Evolutionary conservation across 2,797 vertebrate genomes (phyloP), one percentile per base, ranked within the genome.

Genomic region (Poecilia wingei): DNA sequence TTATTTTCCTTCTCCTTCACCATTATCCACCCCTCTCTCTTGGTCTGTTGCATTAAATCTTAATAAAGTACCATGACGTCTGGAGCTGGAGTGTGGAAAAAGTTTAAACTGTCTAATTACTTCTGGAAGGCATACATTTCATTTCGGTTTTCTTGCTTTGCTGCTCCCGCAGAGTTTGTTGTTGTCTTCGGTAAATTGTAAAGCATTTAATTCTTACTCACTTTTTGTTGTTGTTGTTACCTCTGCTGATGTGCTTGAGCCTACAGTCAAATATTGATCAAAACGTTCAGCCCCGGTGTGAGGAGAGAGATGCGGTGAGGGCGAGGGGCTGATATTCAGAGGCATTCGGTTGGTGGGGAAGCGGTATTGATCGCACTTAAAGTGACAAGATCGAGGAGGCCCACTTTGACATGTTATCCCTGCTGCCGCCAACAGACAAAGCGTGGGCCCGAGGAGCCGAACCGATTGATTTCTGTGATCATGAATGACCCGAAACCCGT

Each of bases 341-440:
- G 86, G 82, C 74, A 33, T 89, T 89, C 64, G 72, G 83, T 84
- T 49, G 78, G 82, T 83, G 77, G 86, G 88, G 86, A 92, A 93
- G 88, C 87, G 74, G 79, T 93, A 95, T 95, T 92, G 95, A 96
- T 95, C 89, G 92, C 86, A 84, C 88, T 91, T 92, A 94, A 93
- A 94, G 88, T 91, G 93, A 93, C 92, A 93, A 94, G 91, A 96
- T 93, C 91, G 95, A 95, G 91, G 89, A 94, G 94, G 81, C 87
- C 86, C 84, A 81, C 91, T 91, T 87, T 87, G 93, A 94, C 92
- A 91, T 80, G 88, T 92, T 94, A 89, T 91, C 90, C 92, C 86
- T 79, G 92, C 89, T 91, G 89, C 93, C 69, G 77, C 84, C 91
- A 83, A 86, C 86, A 82, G 87, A 91, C 87, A 84, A 81, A 86